These are phyloP conservation scores for Pangasius djambal DNA, from an alignment of 2,797 vertebrate species.

Conservation along the genomic window DNA sequence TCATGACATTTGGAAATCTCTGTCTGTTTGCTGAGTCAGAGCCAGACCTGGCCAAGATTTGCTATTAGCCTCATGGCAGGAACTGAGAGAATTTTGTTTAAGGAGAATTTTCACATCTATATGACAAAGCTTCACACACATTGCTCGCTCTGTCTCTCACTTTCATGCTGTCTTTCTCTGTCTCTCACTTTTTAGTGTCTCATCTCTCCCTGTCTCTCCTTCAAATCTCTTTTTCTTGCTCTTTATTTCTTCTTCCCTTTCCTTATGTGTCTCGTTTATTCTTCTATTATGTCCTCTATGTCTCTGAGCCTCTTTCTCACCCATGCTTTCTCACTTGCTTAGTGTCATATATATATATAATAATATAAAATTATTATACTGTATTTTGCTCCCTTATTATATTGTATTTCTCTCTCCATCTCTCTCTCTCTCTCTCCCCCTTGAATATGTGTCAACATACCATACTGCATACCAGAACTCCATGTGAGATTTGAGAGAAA, in stretches of 20 bases:
- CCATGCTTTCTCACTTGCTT: not conserved
- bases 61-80: not conserved
- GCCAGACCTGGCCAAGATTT: not conserved
- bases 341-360: not conserved
- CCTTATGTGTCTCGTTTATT: not conserved
- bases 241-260: not conserved
- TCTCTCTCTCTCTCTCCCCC: not conserved
- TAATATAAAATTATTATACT: too few species aligned
- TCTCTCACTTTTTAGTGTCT: not conserved
- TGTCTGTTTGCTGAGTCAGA: not conserved
- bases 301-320: not conserved
- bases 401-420: not conserved
- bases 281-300: not conserved
- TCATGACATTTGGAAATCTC: not conserved
- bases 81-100: not conserved
- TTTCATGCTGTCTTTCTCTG: not conserved
- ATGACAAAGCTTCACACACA: not conserved
- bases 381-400: not conserved
- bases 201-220: not conserved
- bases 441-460: not conserved
- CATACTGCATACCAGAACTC: constrained; percentile 30
- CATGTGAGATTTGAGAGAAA: constrained; percentile 4
- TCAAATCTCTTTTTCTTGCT: not conserved
- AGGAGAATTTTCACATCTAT: not conserved
- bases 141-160: not conserved